These are phyloP conservation scores for Drosophila nannoptera DNA, from an alignment of 1,140 invertebrate genomes.

Conservation along the genomic window DNA sequence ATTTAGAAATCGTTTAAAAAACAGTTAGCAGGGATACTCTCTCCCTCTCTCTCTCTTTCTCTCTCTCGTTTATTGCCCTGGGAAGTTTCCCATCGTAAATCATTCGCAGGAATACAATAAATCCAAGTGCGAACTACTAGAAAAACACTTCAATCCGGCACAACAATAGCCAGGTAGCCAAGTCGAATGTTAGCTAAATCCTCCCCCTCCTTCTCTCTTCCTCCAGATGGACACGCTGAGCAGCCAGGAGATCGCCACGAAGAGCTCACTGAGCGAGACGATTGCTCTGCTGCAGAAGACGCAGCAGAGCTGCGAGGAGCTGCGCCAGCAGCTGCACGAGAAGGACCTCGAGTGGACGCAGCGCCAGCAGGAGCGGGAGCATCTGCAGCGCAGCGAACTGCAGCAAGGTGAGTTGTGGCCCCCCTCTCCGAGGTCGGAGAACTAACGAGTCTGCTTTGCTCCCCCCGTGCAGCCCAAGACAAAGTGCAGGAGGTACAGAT, in stretches of 20 bases:
- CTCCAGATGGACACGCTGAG: conserved; percentile 83
- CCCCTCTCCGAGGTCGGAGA: background rate
- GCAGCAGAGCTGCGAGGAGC: conserved; percentile 79
- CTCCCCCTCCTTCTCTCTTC: conserved; percentile 19
- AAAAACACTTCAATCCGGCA: background rate
- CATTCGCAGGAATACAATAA: conserved; percentile 9
- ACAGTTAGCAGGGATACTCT: background rate
- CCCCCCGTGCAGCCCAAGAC: conserved; percentile 51
- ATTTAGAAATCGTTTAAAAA: conserved; percentile 29
- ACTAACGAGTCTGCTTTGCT: background rate
- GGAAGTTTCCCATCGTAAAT: conserved; percentile 27
- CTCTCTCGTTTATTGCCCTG: conserved; percentile 3
- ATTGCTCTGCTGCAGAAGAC: conserved; percentile 81
- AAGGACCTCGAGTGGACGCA: conserved; percentile 77
- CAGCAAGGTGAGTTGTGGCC: conserved; percentile 54
- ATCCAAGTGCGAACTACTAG: conserved; percentile 1
- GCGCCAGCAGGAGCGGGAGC: conserved; percentile 59
- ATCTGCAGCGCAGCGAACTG: conserved; percentile 61
- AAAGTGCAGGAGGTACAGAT: conserved; percentile 64
- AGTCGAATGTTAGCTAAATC: conserved; percentile 5
- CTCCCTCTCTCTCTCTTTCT: no score
- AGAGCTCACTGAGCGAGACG: conserved; percentile 80
- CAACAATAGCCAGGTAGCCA: conserved; percentile 32
- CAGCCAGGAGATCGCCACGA: conserved; percentile 80
- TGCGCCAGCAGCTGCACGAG: conserved; percentile 80